Base-by-base conservation (phyloP, 2,113 vertebrate genomes). In the Forbesichthys agassizii region DNA sequence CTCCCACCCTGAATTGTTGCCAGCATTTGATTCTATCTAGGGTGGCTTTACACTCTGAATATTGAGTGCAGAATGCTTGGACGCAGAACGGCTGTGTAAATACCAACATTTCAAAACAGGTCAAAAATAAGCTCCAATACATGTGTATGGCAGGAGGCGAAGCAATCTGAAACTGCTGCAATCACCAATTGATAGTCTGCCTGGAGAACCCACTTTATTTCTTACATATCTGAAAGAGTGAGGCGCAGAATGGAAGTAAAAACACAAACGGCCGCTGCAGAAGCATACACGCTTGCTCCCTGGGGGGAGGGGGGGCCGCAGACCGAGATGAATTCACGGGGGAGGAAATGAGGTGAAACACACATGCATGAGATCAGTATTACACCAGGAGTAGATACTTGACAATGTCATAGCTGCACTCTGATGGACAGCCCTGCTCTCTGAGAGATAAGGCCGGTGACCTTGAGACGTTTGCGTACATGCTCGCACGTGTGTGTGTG, bases 371-470 rank as follows among this genome's bases (percentile, higher is more conserved):
- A 73, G 60, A 83, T 85, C 18, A 48, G 67, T 63, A 33, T n/a
- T 75, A 46, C 63, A 70, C 33, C 47, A 83, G 69, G 58, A 58
- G 66, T 36, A 60, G 79, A 81, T 46, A 52, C 62, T 69, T 66
- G 71, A 71, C 70, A 83, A 63, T 81, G 68, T 69, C 62, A 47
- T 51, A 71, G 61, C 58, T 46, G 51, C 47, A 71, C 51, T 67
- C 46, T 10, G 79, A 79, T 61, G 60, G 81, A 80, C 67, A 72
- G 74, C 74, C 53, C 59, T 47, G 58, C 58, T 65, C 64, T 67
- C 10, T 14, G 47, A 77, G 59, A 74, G 76, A 87, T 75, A 79
- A 86, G 77, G 77, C 64, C 59, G 4, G 73, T 82, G 80, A 85
- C 86, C 83, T 87, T 87, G 77, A 78, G 53, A 63, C 64, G 68